Evolutionary conservation across 1,140 invertebrate species (phyloP).

Genomic region (Acromyrmex charruanus): DNA sequence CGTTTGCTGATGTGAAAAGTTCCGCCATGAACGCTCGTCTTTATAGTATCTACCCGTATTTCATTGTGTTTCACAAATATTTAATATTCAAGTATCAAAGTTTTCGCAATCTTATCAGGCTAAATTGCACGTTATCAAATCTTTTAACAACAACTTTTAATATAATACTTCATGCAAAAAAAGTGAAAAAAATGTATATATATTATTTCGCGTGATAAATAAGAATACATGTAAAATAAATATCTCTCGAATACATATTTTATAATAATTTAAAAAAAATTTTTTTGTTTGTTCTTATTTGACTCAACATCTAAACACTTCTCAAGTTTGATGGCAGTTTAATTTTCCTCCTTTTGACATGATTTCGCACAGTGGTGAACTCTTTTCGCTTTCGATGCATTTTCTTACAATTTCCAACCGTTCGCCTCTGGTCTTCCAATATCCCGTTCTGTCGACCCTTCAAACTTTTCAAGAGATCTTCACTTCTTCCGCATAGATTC

Average conservation of each 20-base stretch:
- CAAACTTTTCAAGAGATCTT: slow-evolving; percentile 47
- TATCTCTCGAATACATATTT: neutral
- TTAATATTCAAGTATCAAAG: slow-evolving; percentile 40
- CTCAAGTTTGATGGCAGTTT: slow-evolving; percentile 34
- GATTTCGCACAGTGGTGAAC: slow-evolving; percentile 8
- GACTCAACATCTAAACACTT: neutral
- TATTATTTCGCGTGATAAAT: neutral
- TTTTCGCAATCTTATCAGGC: slow-evolving; percentile 25
- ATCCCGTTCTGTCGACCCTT: slow-evolving; percentile 51
- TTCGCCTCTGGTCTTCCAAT: slow-evolving; percentile 49
- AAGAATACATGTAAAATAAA: neutral
- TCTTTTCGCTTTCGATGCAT: slow-evolving; percentile 51
- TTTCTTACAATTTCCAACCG: slow-evolving; percentile 42
- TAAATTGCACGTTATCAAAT: neutral
- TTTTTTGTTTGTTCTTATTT: neutral
- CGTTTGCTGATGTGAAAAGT: slow-evolving; percentile 75
- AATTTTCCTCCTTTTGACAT: slow-evolving; percentile 33
- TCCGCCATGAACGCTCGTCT: slow-evolving; percentile 41
- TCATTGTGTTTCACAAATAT: slow-evolving; percentile 46
- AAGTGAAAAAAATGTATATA: neutral
- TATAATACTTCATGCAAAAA: neutral
- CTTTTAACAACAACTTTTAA: neutral
- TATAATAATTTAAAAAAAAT: neutral
- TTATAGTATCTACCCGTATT: slow-evolving; percentile 37
- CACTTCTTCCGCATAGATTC: neutral